A percentile compares a stretch with the other conserved stretches of the same genome.
Conservation (phyloP, 2,888 invertebrate species). For the Malthinus seriepunctatus region DNA sequence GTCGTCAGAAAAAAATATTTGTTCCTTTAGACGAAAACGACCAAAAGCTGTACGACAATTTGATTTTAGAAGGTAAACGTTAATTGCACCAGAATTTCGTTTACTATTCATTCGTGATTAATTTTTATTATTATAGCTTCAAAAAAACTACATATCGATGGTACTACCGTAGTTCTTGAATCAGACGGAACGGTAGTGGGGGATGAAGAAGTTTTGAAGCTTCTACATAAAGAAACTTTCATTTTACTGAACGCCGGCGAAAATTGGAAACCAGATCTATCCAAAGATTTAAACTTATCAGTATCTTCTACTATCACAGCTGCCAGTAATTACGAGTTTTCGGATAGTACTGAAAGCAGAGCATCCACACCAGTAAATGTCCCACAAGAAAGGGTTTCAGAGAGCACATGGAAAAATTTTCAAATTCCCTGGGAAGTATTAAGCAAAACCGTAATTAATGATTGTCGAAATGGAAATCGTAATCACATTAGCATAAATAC, state of each 20-base stretch:
- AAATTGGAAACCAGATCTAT: constrained; percentile 4
- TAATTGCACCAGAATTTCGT: not conserved
- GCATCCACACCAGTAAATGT: no score
- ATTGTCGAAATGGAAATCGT: no score
- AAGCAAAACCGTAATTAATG: no score
- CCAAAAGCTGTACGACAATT: not conserved
- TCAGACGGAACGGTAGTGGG: constrained; percentile 11
- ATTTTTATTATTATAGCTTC: constrained; percentile 5
- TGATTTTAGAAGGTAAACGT: constrained; percentile 13
- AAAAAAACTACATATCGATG: constrained; percentile 10
- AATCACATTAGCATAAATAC: no score
- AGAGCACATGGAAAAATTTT: no score
- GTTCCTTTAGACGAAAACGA: not conserved
- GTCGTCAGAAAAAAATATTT: constrained; percentile 5
- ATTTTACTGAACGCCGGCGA: constrained; percentile 3
- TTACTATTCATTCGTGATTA: not conserved
- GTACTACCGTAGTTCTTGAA: constrained; percentile 7
- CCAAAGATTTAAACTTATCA: not conserved
- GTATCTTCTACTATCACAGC: not conserved
- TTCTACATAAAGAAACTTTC: constrained; percentile 9
- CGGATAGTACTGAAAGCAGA: no score
- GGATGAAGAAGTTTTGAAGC: constrained; percentile 3
- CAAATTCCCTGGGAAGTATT: no score
- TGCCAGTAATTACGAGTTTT: not conserved
- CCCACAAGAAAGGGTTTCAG: no score